Evolutionary conservation across 2,888 invertebrate genomes (phyloP).

Genomic region (Machimus atricapillus): DNA sequence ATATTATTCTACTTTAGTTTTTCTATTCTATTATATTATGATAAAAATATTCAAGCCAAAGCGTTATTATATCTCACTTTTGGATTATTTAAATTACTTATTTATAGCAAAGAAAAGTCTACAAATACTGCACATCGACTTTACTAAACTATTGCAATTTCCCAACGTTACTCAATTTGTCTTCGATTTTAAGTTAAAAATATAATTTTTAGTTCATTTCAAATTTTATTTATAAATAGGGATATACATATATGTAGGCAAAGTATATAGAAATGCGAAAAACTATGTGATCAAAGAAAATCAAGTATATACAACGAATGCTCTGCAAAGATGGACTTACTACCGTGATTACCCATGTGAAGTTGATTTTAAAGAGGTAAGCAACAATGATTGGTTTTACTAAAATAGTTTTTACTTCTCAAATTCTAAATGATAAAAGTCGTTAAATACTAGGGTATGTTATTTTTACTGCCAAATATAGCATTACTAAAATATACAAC

Average conservation of each 20-base stretch:
- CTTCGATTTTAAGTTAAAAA: not conserved
- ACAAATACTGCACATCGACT: slow-evolving; percentile 48
- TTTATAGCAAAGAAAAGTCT: slow-evolving; percentile 13
- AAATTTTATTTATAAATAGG: not conserved
- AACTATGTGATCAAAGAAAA: not conserved
- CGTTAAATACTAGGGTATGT: not conserved
- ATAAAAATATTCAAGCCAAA: slow-evolving; percentile 34
- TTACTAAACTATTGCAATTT: slow-evolving; percentile 36
- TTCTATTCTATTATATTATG: not conserved
- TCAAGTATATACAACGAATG: not conserved
- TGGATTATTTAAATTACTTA: not conserved
- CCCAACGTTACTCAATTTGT: not conserved
- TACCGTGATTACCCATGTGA: not conserved
- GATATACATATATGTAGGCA: not conserved
- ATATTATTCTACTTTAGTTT: not conserved
- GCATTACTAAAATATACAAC: slow-evolving; percentile 16
- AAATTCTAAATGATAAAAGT: not conserved
- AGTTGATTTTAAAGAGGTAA: not conserved
- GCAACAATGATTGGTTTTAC: slow-evolving; percentile 27
- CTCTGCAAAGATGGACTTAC: slow-evolving; percentile 1
- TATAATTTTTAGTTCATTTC: not conserved
- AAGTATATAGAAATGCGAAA: not conserved
- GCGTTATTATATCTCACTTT: not conserved
- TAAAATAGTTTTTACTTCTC: slow-evolving; percentile 19
- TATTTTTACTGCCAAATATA: not conserved